Percentiles rank a stretch among this genome's conserved stretches.
These are phyloP conservation scores for Megastigmus dorsalis DNA, from an alignment of 2,888 invertebrate genomes.

Conservation along the genomic window DNA sequence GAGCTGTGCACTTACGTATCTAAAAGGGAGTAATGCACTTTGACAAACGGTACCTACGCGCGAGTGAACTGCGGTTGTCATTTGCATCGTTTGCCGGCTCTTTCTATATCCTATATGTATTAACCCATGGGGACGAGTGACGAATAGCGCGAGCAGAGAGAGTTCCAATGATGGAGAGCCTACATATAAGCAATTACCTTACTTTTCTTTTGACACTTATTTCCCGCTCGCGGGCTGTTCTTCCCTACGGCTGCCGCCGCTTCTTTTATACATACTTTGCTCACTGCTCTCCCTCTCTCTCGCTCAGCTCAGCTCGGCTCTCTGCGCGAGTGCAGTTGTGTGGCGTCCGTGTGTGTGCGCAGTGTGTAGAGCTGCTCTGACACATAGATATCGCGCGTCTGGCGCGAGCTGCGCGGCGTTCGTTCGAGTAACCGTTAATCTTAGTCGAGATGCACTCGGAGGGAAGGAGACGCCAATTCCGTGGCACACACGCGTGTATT, in stretches of 20 bases:
- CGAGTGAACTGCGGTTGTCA: conserved; percentile 10
- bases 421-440: conserved; percentile 41
- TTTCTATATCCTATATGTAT: too few species aligned
- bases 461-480: not conserved
- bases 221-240: conserved; percentile 9
- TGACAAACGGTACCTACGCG: conserved; percentile 38
- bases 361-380: not conserved
- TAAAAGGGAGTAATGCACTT: conserved; percentile 37
- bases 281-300: too few species aligned
- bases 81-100: conserved; percentile 30
- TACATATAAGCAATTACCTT: conserved; percentile 8
- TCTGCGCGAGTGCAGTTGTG: not conserved
- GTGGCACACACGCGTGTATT: not conserved
- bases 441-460: not conserved
- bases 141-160: too few species aligned
- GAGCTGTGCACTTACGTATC: not conserved
- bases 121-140: too few species aligned
- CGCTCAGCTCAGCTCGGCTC: not conserved
- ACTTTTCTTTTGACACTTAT: conserved; percentile 41
- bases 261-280: too few species aligned
- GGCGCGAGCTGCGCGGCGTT: too few species aligned
- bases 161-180: not conserved
- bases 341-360: too few species aligned
- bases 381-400: too few species aligned
- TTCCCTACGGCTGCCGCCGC: not conserved